Base-by-base conservation (phyloP, 2,113 vertebrate species). In the Bos indicus region DNA sequence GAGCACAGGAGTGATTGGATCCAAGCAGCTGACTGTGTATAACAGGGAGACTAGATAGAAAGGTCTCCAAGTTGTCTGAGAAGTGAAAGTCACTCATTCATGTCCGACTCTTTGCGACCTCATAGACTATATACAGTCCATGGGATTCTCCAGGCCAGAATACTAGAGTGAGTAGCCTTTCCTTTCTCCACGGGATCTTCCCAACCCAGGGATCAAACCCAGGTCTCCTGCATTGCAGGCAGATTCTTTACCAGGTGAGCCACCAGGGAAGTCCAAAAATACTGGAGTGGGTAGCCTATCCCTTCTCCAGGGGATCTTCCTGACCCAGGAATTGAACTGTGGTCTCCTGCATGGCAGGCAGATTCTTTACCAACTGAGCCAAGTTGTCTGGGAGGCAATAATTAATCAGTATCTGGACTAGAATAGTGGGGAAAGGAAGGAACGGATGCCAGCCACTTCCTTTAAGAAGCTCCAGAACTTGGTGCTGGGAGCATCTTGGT, bases 311-410 rank as follows among this genome's bases (percentile, higher is more conserved):
- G n/a, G 67, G 19, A 74, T 74, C 67, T 74, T 40, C 19, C 67
- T 0, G 0, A 74, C n/a, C 67, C n/a, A 23, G 67, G 19, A 23
- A 23, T 40, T 0, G 2, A 74, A 74, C 67, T 1, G 19, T 23
- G 67, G 67, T 40, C n/a, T 71, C n/a, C n/a, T 74, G 67, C n/a
- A 11, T 74, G 36, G 67, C 67, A 74, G 36, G 5, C 5, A 2
- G 67, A 74, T 74, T 74, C 4, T 40, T 74, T 74, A 40, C 36
- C 67, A 40, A 13, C 21, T 40, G 67, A 40, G n/a, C 77, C 4
- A 2, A 33, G 54, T 71, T 82, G 43, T 77, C 9, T 57, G 6
- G 28, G 25, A n/a, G 14, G n/a, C 54, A 17, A 0, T 56, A 28
- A 77, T 54, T 89, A 40, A 59, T 90, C 15, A 59, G n/a, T 21